Evolutionary conservation across 2,888 invertebrate genomes (phyloP).

Genomic region (Rhyacophila evoluta): DNA sequence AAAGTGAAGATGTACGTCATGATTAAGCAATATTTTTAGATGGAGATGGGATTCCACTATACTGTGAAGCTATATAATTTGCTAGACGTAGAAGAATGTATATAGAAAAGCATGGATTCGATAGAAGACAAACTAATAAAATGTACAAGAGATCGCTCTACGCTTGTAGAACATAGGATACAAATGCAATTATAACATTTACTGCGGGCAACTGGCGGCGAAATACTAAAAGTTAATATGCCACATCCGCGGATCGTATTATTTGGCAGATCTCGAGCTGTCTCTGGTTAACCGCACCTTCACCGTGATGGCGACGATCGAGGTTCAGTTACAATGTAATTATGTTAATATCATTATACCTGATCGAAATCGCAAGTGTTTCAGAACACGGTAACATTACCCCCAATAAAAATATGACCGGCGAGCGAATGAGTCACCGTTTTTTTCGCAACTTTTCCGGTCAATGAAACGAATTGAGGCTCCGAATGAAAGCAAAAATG

Average conservation of each 20-base stretch:
- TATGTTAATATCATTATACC: background rate
- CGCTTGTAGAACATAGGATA: background rate
- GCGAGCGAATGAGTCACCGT: background rate
- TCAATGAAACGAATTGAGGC: too few species aligned
- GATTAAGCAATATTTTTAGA: too few species aligned
- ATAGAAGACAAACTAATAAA: too few species aligned
- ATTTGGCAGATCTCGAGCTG: background rate
- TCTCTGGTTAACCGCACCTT: conserved; percentile 2
- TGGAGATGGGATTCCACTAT: too few species aligned
- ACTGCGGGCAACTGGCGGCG: background rate
- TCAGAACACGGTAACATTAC: background rate
- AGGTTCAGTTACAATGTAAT: background rate
- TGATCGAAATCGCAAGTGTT: background rate
- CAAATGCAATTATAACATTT: background rate
- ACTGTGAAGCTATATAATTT: too few species aligned
- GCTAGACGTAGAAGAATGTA: too few species aligned
- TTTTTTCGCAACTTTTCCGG: too few species aligned
- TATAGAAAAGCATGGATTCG: too few species aligned
- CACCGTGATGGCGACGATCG: background rate
- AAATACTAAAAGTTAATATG: background rate
- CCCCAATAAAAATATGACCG: background rate
- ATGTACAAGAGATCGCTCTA: background rate
- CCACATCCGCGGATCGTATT: conserved; percentile 3
- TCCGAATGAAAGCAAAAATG: too few species aligned
- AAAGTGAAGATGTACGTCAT: too few species aligned